These are phyloP conservation scores for Danio tinwini DNA, from an alignment of 2,797 vertebrate genomes.

Conservation along the genomic window DNA sequence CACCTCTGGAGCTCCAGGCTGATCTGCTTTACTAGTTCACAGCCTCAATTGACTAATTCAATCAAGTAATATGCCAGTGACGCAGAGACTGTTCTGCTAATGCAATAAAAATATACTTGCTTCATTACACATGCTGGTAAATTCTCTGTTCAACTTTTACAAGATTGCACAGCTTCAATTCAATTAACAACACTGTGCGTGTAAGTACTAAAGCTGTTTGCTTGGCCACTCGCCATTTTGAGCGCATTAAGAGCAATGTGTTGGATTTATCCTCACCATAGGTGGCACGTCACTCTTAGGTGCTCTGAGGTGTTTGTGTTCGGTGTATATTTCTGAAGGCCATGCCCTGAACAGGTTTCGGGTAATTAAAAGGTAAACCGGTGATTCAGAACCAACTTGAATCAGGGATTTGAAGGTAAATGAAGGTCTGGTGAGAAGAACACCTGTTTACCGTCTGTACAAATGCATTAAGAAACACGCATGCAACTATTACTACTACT, in stretches of 20 bases:
- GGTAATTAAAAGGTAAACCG: conserved; percentile 6
- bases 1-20: conserved; percentile 66
- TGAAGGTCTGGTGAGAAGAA: neutral
- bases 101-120: neutral
- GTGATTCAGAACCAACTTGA: neutral
- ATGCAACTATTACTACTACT: neutral
- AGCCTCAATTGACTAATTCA: conserved; percentile 72
- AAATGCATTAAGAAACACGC: neutral
- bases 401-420: neutral
- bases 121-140: conserved; percentile 4
- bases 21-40: conserved; percentile 70
- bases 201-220: conserved; percentile 49
- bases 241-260: conserved; percentile 39
- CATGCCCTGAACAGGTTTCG: neutral
- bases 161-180: conserved; percentile 2
- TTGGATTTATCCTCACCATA: conserved; percentile 25
- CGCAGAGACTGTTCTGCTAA: conserved; percentile 46
- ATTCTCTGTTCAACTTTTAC: neutral
- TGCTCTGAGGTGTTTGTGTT: neutral
- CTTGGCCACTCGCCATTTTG: conserved; percentile 21
- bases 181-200: conserved; percentile 58
- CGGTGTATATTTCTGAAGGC: neutral
- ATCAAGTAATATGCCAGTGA: conserved; percentile 70
- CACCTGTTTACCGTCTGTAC: neutral
- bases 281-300: neutral